Evolutionary conservation across 2,113 vertebrate species (phyloP).

Genomic region (Peromyscus polionotus): DNA sequence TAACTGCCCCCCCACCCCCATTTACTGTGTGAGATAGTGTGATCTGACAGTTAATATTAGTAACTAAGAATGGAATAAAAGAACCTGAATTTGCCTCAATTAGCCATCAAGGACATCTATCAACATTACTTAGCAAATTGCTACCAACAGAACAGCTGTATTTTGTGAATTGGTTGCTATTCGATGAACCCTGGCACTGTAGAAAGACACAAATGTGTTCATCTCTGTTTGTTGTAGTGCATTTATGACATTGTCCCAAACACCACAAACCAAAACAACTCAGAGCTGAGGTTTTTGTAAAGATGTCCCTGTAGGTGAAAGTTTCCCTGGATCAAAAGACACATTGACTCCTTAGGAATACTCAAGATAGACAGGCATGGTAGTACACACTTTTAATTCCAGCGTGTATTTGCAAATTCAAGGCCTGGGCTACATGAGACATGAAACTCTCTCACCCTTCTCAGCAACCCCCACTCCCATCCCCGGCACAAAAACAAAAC

Average conservation of each 20-base stretch:
- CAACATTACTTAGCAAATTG: neutral
- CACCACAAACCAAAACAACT: neutral
- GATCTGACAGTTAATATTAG: neutral
- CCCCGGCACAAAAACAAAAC: neutral
- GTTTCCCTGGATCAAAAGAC: neutral
- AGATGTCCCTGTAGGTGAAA: neutral
- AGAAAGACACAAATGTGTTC: neutral
- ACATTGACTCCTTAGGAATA: neutral
- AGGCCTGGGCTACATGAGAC: neutral
- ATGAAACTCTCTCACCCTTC: neutral
- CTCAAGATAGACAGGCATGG: neutral
- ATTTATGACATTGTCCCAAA: neutral
- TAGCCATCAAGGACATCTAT: neutral
- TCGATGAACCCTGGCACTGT: neutral
- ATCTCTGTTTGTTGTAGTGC: neutral
- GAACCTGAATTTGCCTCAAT: neutral
- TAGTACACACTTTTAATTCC: neutral
- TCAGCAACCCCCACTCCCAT: neutral
- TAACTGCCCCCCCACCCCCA: no score
- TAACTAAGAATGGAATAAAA: neutral
- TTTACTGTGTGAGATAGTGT: no score
- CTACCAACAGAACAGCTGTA: neutral
- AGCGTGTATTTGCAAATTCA: neutral
- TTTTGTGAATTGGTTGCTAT: neutral
- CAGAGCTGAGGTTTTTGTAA: neutral